Conservation (phyloP, 2,888 invertebrate species). For the Tachina lurida region DNA sequence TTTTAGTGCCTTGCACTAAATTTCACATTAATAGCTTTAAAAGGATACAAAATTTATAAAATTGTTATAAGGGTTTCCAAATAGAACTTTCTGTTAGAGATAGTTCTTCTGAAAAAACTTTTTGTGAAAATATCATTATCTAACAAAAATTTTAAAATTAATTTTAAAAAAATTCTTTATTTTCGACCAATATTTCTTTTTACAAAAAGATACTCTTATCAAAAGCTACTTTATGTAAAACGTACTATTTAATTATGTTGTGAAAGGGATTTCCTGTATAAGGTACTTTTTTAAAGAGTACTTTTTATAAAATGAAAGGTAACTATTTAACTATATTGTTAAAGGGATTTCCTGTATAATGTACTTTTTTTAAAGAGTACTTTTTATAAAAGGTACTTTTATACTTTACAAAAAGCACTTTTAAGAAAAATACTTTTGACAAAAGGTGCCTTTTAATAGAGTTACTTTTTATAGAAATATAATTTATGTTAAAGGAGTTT, state of each 20-base stretch:
- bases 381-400: background rate
- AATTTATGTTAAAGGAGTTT: background rate
- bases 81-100: background rate
- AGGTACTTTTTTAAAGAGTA: background rate
- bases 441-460: background rate
- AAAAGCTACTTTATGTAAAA: background rate
- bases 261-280: background rate
- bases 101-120: background rate
- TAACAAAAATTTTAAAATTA: too few species aligned
- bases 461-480: too few species aligned
- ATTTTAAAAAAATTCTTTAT: background rate
- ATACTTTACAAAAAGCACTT: background rate
- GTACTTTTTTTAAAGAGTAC: background rate
- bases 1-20: conserved; percentile 29
- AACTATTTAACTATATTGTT: too few species aligned
- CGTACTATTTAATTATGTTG: too few species aligned
- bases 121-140: background rate
- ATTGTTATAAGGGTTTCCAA: background rate
- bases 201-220: background rate
- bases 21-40: background rate
- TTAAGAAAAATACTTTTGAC: background rate
- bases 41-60: conserved; percentile 1
- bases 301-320: background rate
- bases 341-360: background rate
- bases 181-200: background rate